phyloP scores from a whole-genome alignment of 2,113 vertebrate genomes.

The Oncorhynchus gorbuscha region DNA sequence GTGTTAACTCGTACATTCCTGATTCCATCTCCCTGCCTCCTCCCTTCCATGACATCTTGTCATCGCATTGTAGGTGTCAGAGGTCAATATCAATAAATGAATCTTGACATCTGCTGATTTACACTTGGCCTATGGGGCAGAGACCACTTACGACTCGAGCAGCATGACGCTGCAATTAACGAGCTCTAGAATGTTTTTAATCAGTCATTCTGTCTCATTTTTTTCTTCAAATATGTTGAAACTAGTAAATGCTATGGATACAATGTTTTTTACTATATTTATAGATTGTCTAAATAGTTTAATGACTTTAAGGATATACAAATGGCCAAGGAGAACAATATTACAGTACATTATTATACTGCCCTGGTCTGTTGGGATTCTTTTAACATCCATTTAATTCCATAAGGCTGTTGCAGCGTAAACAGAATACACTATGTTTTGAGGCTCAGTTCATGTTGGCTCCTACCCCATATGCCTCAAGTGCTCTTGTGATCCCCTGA shows the following conservation, averaged over 20 bases:
- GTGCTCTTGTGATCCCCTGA: conserved; percentile 44
- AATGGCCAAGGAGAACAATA: neutral
- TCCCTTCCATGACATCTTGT: neutral
- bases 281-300: too few species aligned
- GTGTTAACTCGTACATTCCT: neutral
- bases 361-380: neutral
- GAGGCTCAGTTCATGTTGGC: conserved; percentile 29
- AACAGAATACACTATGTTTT: conserved; percentile 12
- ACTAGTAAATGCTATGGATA: neutral
- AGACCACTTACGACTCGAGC: neutral
- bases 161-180: conserved; percentile 14
- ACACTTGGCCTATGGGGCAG: neutral
- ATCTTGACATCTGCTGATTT: neutral
- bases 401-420: conserved; percentile 8
- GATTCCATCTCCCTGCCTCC: conserved; percentile 1
- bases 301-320: too few species aligned
- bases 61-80: neutral
- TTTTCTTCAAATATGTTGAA: neutral
- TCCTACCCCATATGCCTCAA: conserved; percentile 38
- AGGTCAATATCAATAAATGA: conserved; percentile 7
- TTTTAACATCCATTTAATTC: neutral
- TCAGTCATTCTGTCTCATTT: neutral
- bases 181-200: conserved; percentile 12
- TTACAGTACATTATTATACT: conserved; percentile 6
- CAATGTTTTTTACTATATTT: neutral